These are phyloP conservation scores for Xanthostigma xanthostigma DNA, from an alignment of 2,888 invertebrate genomes.

Conservation along the genomic window DNA sequence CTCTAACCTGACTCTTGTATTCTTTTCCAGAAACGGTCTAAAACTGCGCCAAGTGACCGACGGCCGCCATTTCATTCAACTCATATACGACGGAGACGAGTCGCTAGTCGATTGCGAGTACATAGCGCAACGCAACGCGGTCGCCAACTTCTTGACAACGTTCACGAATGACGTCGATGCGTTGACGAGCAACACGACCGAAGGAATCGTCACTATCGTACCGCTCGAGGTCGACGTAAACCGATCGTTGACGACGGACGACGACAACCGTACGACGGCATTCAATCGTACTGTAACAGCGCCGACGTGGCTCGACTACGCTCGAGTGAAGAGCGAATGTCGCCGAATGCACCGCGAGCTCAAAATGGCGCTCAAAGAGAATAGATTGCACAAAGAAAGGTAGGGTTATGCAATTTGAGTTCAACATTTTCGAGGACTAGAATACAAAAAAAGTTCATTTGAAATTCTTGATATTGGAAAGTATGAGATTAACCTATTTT, in stretches of 20 bases:
- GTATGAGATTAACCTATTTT: too few relatives aligned
- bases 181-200: constrained; percentile 15
- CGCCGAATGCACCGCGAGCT: constrained; percentile 25
- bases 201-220: constrained; percentile 37
- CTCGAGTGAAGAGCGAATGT: constrained; percentile 40
- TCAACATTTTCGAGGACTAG: too few relatives aligned
- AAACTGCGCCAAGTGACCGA: constrained; percentile 52
- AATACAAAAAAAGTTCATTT: too few relatives aligned
- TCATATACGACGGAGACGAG: constrained; percentile 46
- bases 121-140: constrained; percentile 34
- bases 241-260: constrained; percentile 32
- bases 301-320: constrained; percentile 41
- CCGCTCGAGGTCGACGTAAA: constrained; percentile 36
- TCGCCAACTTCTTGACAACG: constrained; percentile 40
- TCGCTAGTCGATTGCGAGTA: constrained; percentile 52
- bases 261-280: constrained; percentile 17
- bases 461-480: too few relatives aligned
- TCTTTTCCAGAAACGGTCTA: constrained; percentile 36
- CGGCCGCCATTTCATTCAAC: constrained; percentile 49
- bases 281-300: neutral
- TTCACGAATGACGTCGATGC: constrained; percentile 39
- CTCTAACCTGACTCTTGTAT: neutral
- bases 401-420: too few relatives aligned
- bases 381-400: too few relatives aligned
- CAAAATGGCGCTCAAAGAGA: neutral